These are phyloP conservation scores for Sander lucioperca DNA, from an alignment of 2,113 vertebrate species.

Conservation along the genomic window DNA sequence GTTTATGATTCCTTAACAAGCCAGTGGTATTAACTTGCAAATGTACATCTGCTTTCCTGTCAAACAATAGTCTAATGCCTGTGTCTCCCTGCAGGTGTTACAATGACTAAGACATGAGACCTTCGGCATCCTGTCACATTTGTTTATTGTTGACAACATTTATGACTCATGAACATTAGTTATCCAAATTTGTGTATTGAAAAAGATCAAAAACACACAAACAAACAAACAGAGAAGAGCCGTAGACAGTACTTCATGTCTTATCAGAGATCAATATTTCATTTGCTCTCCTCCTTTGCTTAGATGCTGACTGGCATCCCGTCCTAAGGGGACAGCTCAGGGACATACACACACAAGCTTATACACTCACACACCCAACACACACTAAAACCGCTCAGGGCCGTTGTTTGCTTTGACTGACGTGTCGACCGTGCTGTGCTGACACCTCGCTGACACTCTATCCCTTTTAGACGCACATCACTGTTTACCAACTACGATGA, in stretches of 20 bases:
- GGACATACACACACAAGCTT: slow-evolving; percentile 57
- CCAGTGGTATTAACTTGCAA: slow-evolving; percentile 44
- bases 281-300: slow-evolving; percentile 69
- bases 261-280: slow-evolving; percentile 82
- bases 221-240: slow-evolving; percentile 33
- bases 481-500: slow-evolving; percentile 70
- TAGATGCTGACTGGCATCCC: slow-evolving; percentile 75
- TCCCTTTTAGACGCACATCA: slow-evolving; percentile 72
- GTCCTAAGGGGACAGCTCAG: slow-evolving; percentile 69
- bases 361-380: slow-evolving; percentile 21
- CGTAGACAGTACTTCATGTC: slow-evolving; percentile 65
- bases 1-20: slow-evolving; percentile 19
- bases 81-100: slow-evolving; percentile 45
- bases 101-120: slow-evolving; percentile 56
- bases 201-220: slow-evolving; percentile 44
- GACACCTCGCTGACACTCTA: slow-evolving; percentile 75
- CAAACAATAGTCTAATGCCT: slow-evolving; percentile 50
- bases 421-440: slow-evolving; percentile 53
- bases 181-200: slow-evolving; percentile 49
- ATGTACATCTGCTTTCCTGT: slow-evolving; percentile 61
- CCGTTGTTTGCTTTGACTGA: slow-evolving; percentile 78
- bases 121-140: slow-evolving; percentile 55
- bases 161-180: slow-evolving; percentile 59
- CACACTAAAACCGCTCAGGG: slow-evolving; percentile 57
- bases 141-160: slow-evolving; percentile 52